Base-by-base conservation (phyloP, 2,797 vertebrate genomes). In the Garrulus glandarius region DNA sequence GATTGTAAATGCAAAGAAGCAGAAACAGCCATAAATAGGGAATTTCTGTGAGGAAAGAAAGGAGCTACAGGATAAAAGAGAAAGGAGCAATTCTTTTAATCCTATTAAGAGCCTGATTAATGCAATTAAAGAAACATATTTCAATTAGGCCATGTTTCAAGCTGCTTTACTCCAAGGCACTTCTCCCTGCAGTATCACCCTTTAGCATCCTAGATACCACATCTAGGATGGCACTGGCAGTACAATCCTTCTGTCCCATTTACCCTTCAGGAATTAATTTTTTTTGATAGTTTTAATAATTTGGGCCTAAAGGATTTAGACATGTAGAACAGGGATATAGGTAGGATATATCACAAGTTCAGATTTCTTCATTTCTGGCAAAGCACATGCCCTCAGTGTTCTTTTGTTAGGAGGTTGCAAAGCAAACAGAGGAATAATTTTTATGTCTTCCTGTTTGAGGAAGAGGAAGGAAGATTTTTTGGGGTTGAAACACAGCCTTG, bases 61-160 rank as follows among this genome's bases (percentile, higher is more conserved):
- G 47, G 56, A 91, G 19, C n/a, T 83, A 47, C 50, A 57, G 81
- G 68, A 92, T 44, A 61, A 82, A 91, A 71, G 39, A 89, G 78
- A 88, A 82, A 86, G 41, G 10, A 92, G 16, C 6, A 55, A 91
- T 88, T 93, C 57, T 53, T 77, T 91, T 81, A 95, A 95, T 96
- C 95, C 84, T 92, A 86, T 94, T 94, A 95, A 76, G 19, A 69
- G 10, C 23, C 19, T 79, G 60, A 95, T 95, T 91, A 94, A 89
- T 47, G 61, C 36, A 89, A 96, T 82, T 90, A 92, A 89, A 93
- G 15, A 80, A 87, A n/a, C 26, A 49, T 41, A 70, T 87, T 95
- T 93, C 70, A 94, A 94, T 96, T 95, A 94, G 67, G 22, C 53
- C 65, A 19, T 13, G 34, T 87, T 76, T 93, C 65, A 76, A 93